Evolutionary conservation across 2,113 vertebrate species (phyloP).

Genomic region (Marcusenius ussheri): DNA sequence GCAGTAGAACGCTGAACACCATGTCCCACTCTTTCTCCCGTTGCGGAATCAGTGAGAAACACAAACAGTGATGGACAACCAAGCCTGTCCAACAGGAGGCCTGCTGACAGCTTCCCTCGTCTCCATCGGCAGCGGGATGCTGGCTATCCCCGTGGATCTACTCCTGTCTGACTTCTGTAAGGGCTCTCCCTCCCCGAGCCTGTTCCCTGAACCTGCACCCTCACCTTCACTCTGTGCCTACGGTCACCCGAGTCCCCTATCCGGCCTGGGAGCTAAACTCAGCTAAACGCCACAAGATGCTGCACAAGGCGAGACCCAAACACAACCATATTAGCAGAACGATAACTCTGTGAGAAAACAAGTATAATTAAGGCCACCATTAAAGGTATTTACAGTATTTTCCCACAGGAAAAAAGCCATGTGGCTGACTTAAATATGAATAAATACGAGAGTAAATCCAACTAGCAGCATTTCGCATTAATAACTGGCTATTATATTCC

Average conservation of each 20-base stretch:
- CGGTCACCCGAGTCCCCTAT: not conserved
- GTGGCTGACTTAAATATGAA: conserved; percentile 4
- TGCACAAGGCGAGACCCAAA: not conserved
- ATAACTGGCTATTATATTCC: conserved; percentile 11
- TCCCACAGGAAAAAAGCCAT: not conserved
- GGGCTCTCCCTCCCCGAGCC: not conserved
- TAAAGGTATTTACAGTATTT: not conserved
- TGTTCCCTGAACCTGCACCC: not conserved
- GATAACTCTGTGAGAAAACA: not conserved
- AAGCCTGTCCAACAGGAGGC: not conserved
- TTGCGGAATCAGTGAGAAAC: not conserved
- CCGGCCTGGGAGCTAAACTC: not conserved
- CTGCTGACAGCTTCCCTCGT: not conserved
- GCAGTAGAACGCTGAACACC: not conserved
- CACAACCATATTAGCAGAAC: not conserved
- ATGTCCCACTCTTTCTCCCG: not conserved
- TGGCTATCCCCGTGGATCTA: not conserved
- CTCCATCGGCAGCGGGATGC: not conserved
- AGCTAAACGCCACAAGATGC: not conserved
- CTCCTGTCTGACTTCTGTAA: not conserved
- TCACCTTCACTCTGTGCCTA: not conserved
- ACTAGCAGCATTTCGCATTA: conserved; percentile 12
- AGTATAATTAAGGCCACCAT: not conserved
- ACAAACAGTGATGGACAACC: not conserved
- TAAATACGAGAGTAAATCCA: not conserved